Evolutionary conservation across 2,888 invertebrate genomes (phyloP), one percentile per base, ranked within the genome.

Genomic region (Cactoblastis cactorum): DNA sequence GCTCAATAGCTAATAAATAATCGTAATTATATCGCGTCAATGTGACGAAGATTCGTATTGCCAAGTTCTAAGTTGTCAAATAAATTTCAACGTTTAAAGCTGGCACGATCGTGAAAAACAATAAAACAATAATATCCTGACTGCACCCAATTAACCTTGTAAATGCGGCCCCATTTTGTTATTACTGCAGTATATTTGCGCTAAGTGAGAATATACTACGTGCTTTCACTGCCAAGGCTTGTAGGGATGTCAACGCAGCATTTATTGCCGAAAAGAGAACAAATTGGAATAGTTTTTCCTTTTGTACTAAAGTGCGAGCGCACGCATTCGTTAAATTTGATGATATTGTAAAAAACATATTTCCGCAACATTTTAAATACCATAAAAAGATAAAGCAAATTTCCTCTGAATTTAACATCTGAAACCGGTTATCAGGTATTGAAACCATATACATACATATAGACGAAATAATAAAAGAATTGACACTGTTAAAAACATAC

Each of bases 131-230:
- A 22, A 43, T 28, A 9, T 22, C 43, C 28, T 28, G 43, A 43
- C 43, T 43, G 43, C 43, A 43, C 28, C 34, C 43, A 50, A 50
- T 43, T 43, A 43, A 35, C 50, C 43, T 50, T 33, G 33, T 43
- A 43, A 22, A 48, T 38, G 46, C 46, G 19, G 19, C 34, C 34
- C 35, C 19, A 35, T 22, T 48, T 37, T 24, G 33, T 43, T 43
- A 24, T 43, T 19, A 24, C 34, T 43, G 50, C 43, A 35, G 41
- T 38, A 18, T 43, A 49, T 41, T 49, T 37, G 28, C 37, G 24
- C 38, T 45, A 18, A 32, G 50, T 8, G 28, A 32, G 45, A 45
- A 38, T 28, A 41, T 41, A 41, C 14, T 28, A 28, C 43, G 17
- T 43, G 28, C 43, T 43, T 43, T 43, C 43, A 43, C 28, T 43